Evolutionary conservation across 2,113 vertebrate genomes (phyloP).

Genomic region (Progne subis): DNA sequence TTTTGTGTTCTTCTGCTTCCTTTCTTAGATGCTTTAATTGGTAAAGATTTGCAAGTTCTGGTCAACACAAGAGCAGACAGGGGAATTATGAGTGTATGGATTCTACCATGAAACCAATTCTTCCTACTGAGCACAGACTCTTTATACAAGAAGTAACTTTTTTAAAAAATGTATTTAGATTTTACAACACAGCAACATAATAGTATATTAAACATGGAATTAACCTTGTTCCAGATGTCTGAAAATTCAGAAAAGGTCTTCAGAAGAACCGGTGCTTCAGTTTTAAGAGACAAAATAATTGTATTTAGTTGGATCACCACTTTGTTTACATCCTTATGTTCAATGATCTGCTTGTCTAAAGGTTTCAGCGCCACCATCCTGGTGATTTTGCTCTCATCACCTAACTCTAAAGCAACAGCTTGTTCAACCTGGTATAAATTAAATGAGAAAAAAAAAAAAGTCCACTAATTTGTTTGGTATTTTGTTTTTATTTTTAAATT

Average conservation of each 20-base stretch:
- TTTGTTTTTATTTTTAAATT: background rate
- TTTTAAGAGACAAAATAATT: constrained; percentile 74
- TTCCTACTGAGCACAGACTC: background rate
- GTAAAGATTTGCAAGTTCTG: background rate
- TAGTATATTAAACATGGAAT: background rate
- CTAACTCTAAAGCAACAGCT: constrained; percentile 62
- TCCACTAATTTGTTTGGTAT: background rate
- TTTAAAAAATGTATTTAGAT: background rate
- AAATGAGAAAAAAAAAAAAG: background rate
- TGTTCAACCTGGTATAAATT: constrained; percentile 75
- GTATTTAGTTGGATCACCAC: constrained; percentile 76
- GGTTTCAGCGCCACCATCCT: constrained; percentile 71
- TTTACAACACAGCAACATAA: background rate
- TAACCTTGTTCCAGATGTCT: constrained; percentile 82
- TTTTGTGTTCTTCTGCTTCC: background rate
- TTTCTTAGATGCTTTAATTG: background rate
- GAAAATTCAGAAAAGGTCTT: constrained; percentile 77
- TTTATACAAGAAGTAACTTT: background rate
- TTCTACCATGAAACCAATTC: background rate
- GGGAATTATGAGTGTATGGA: background rate
- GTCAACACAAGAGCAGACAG: background rate
- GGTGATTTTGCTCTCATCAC: constrained; percentile 71
- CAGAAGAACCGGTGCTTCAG: constrained; percentile 66
- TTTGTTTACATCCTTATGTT: constrained; percentile 84
- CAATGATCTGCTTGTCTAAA: constrained; percentile 78